Conservation (phyloP, 2,797 vertebrate genomes). For the Babyrousa celebensis region DNA sequence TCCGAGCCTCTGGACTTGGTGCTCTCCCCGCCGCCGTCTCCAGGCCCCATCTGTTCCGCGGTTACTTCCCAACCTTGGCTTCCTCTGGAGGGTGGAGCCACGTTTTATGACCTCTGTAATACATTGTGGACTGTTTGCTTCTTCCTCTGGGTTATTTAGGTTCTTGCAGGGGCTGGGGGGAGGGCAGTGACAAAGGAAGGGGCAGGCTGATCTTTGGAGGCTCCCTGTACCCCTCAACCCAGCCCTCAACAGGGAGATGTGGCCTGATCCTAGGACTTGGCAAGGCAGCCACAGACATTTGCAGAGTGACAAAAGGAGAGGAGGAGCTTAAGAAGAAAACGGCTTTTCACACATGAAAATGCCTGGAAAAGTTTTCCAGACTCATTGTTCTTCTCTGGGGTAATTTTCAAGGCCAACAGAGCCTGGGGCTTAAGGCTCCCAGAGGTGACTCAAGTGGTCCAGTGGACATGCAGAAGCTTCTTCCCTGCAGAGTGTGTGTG, state of each 20-base stretch:
- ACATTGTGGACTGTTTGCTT: background rate
- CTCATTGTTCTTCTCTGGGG: background rate
- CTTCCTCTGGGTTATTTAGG: background rate
- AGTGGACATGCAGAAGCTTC: background rate
- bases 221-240: background rate
- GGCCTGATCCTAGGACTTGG: background rate
- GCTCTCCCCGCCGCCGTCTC: no score
- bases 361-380: constrained; percentile 9
- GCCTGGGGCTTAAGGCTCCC: background rate
- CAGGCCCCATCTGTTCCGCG: background rate
- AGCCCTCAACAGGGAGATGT: background rate
- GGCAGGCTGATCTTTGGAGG: background rate
- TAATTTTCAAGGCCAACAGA: background rate
- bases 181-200: background rate
- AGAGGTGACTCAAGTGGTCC: background rate
- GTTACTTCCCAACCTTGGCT: background rate
- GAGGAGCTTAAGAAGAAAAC: background rate
- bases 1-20: fast-evolving
- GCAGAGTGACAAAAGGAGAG: constrained; percentile 42
- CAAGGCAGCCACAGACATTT: background rate
- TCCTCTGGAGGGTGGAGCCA: background rate
- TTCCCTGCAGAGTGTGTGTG: background rate
- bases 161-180: background rate
- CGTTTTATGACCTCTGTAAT: background rate
- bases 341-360: background rate